phyloP scores from a whole-genome alignment of 2,888 invertebrate genomes.

The Blastobasis adustella region DNA sequence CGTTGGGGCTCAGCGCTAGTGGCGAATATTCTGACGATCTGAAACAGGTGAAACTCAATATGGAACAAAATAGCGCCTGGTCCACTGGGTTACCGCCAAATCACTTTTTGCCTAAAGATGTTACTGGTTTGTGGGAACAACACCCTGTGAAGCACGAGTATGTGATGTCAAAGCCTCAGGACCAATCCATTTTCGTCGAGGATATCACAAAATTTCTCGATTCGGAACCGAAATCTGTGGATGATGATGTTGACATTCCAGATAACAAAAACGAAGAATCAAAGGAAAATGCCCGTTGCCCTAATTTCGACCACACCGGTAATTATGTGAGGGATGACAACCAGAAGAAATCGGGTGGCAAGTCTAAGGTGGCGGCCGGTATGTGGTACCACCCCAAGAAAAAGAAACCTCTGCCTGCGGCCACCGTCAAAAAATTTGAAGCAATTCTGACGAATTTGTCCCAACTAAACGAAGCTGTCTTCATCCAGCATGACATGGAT shows the following conservation, averaged over 20 bases:
- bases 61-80: conserved; percentile 42
- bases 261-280: conserved; percentile 38
- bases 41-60: conserved; percentile 43
- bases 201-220: conserved; percentile 32
- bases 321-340: conserved; percentile 54
- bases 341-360: conserved; percentile 46
- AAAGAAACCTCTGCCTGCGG: conserved; percentile 52
- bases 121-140: conserved; percentile 44
- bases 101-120: conserved; percentile 42
- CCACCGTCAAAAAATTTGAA: conserved; percentile 59
- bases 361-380: conserved; percentile 53
- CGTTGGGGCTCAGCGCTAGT: conserved; percentile 48
- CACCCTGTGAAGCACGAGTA: conserved; percentile 33
- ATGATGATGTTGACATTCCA: conserved; percentile 32
- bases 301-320: conserved; percentile 59
- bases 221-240: conserved; percentile 31
- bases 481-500: conserved; percentile 68
- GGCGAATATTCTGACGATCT: conserved; percentile 48
- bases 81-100: conserved; percentile 31
- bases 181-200: conserved; percentile 30
- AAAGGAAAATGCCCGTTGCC: conserved; percentile 44
- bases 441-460: conserved; percentile 46
- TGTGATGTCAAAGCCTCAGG: conserved; percentile 24
- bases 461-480: conserved; percentile 51
- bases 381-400: conserved; percentile 69